Evolutionary conservation across 2,888 invertebrate genomes (phyloP), one percentile per base, ranked within the genome.

Genomic region (Caenorhabditis sp.): DNA sequence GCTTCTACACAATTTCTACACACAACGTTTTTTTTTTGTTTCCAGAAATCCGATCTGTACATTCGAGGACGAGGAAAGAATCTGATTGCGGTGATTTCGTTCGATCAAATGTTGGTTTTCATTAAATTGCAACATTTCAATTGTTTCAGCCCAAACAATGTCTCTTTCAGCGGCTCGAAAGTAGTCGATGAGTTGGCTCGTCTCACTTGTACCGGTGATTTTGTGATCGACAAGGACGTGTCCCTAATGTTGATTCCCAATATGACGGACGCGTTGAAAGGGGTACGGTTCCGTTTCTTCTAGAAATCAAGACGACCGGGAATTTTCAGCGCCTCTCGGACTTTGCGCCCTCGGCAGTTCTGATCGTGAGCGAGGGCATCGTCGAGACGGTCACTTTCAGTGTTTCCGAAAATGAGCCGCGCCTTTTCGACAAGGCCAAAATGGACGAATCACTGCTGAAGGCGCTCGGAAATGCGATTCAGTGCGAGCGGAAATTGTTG

Each of bases 391-490:
- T 80, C 15, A 74, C 76, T 3, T 82, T 80, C 73, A 82, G 82
- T 52, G 56, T 71, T 1, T 66, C 70, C 22, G 79, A 80, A 32
- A 82, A 79, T 24, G 68, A 78, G 30, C 88, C 88, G 24, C 78
- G 76, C 26, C 74, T 83, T 4, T 88, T 88, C 70, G 75, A 88
- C 66, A 78, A 82, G 56, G 59, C 79, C 9, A 78, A 78, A 39
- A 79, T 88, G 59, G 88, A 87, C 39, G 79, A 80, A 39, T 85
- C 83, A 39, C 46, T 88, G n/a, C 50, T 56, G 15, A 84, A 80
- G 76, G 78, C 80, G 2, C 68, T 82, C 2, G 78, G 79, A 52
- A 35, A 24, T 6, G 35, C 61, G 15, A 37, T 37, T 9, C 55
- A 72, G 17, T 80, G 78, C 20, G 55, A 58, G n/a, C 62, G 56